Base-by-base conservation (phyloP, 92 coral and sea anemone species). In the Epizoanthus ramosus region DNA sequence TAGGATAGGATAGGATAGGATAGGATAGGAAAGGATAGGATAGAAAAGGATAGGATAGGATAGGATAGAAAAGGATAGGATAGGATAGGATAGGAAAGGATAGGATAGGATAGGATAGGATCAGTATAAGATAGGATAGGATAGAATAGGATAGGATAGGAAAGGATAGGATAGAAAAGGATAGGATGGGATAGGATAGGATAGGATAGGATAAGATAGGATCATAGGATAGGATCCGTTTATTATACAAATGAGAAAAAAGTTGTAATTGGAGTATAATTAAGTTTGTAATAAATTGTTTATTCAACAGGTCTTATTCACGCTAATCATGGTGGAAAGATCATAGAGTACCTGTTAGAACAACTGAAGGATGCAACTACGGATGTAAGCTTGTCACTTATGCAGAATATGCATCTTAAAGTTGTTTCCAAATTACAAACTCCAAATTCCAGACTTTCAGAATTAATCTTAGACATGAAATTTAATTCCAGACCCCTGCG, bases 271-370 rank as follows among this genome's bases (percentile, higher is more conserved):
- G 59, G 31, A 75, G 59, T 16, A 64, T 10, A 64, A 8, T 57
- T 1, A 1, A 0, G 14, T 58, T 18, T 31, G 22, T 19, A n/a
- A 54, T 37, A 4, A 22, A 28, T 53, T 63, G 9, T 63, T 12
- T 0, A 24, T 54, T 57, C 58, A 39, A 22, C 90, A 94, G 98
- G 98, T 65, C 79, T 94, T 37, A 94, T 94, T 79, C 98, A 95
- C 86, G 98, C 96, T 5, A 95, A 95, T 86, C 98, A 95, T 79
- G 98, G 98, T 52, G 98, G 95, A 14, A 94, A 95, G 74, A 95
- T 95, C 21, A 95, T 93, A 47, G 98, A 95, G 57, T 95, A 95
- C 64, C 86, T 95, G 10, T 81, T 93, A 39, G 91, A 95, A 52
- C 98, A 95, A 80, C 93, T 95, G 47, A 93, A 93, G 59, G 87